A percentile compares a stretch with the other conserved stretches of the same genome.
These are phyloP conservation scores for Sebastes hubbsi DNA, from an alignment of 2,797 vertebrate species.

Conservation along the genomic window DNA sequence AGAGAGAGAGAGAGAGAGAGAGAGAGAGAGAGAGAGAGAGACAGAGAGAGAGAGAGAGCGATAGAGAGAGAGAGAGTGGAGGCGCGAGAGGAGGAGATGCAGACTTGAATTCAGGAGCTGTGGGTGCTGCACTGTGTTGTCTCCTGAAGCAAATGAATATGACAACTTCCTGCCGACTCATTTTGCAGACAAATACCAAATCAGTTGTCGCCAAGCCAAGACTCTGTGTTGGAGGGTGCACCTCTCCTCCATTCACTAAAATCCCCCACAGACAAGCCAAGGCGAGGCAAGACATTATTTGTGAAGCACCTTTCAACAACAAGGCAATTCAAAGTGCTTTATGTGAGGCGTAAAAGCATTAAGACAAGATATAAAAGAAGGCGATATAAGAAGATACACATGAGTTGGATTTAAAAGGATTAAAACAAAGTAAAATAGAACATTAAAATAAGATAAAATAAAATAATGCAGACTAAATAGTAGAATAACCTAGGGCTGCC, in stretches of 20 bases:
- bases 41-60: not conserved
- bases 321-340: slow-evolving; percentile 2
- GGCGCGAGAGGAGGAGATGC: not conserved
- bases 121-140: slow-evolving; percentile 39
- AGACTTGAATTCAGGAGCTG: slow-evolving; percentile 21
- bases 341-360: not conserved
- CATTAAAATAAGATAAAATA: not conserved
- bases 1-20: not conserved
- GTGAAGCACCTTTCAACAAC: not conserved
- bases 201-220: slow-evolving; percentile 23
- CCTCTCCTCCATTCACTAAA: slow-evolving; percentile 7
- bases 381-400: not conserved
- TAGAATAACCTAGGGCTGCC: not conserved
- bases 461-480: not conserved
- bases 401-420: not conserved
- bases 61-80: not conserved
- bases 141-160: slow-evolving; percentile 55
- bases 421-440: not conserved
- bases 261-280: slow-evolving; percentile 21
- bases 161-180: slow-evolving; percentile 53
- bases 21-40: not conserved
- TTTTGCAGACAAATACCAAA: slow-evolving; percentile 55
- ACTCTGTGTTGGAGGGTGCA: slow-evolving; percentile 29
- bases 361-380: not conserved
- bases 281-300: not conserved